Percentiles rank a stretch among this genome's conserved stretches.
phyloP scores from a whole-genome alignment of 2,888 invertebrate genomes.

The Agriopis leucophaearia region DNA sequence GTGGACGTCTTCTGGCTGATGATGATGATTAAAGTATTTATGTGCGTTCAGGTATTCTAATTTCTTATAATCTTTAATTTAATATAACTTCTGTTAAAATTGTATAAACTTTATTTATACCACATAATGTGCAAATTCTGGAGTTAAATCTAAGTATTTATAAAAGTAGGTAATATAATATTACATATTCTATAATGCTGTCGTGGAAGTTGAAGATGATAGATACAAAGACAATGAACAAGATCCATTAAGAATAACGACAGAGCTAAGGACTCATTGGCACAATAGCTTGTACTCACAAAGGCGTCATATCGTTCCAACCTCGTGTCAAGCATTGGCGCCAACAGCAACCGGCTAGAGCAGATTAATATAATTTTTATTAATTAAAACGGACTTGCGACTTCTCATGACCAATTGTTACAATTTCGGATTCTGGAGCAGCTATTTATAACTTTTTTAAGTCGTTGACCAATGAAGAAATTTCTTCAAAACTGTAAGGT shows the following conservation, averaged over 20 bases:
- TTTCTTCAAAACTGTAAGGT: conserved; percentile 40
- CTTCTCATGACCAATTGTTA: conserved; percentile 70
- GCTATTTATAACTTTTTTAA: conserved; percentile 69
- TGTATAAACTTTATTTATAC: too few species aligned
- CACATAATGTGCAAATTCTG: too few species aligned
- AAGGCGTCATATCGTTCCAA: conserved; percentile 41
- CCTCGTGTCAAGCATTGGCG: conserved; percentile 53
- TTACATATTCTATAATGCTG: not conserved
- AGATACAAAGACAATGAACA: not conserved
- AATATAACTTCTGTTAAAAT: not conserved
- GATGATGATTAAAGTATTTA: too few species aligned
- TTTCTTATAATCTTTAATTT: too few species aligned
- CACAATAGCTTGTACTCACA: conserved; percentile 18
- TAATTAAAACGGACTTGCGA: conserved; percentile 76
- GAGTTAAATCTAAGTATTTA: too few species aligned
- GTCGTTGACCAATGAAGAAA: conserved; percentile 49
- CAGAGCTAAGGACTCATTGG: conserved; percentile 12
- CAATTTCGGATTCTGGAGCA: conserved; percentile 72
- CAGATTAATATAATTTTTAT: conserved; percentile 79
- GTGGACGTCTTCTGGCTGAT: too few species aligned
- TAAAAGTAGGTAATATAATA: not conserved
- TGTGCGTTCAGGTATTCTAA: too few species aligned
- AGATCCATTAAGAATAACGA: conserved; percentile 7
- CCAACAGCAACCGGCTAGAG: conserved; percentile 45
- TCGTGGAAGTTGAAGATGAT: not conserved